Base-by-base conservation (phyloP, 2,888 invertebrate genomes). In the Prosapia bicincta region DNA sequence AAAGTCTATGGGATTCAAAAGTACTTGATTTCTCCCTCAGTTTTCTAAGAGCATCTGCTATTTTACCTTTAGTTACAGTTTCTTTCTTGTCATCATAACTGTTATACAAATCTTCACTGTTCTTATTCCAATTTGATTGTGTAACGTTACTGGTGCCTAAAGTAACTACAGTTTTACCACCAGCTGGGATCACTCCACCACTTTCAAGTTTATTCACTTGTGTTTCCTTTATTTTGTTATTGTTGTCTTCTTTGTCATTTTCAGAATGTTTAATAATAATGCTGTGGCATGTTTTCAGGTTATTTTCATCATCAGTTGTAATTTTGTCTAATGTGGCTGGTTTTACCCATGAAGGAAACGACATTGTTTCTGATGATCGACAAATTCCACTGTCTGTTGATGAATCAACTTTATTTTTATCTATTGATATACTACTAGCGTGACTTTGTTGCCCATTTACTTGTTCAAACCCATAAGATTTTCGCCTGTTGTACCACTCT, bases 311-410 rank as follows among this genome's bases (percentile, higher is more conserved):
- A 20, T 65, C 26, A 70, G 54, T 65, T 9, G 15, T n/a, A 32
- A 13, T 38, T 54, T 20, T 10, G 20, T 54, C 54, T 3, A 38
- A 3, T 38, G 26, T 20, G n/a, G 70, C 26, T 66, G 73, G 72
- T 65, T 75, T 77, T 26, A 69, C 43, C 73, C 73, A 77, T 7
- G 74, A 69, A 5, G 87, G 82, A 28, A 85, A 84, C 82, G 87
- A 78, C 66, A 91, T 88, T 67, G 91, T 85, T 85, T 93, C 92
- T 24, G 90, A 88, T 0, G 92, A 93, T 81, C 91, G 89, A 79
- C 92, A 92, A 81, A 93, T 89, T 0, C 93, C 93, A 81, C 93
- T 93, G 81, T 93, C 93, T 1, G 92, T 93, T 3, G 92, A 93
- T n/a, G 92, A 91, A 83, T 92, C 92, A 82, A 91, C 90, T 1